Evolutionary conservation across 2,113 vertebrate species (phyloP).

Genomic region (Pelmatolapia mariae): DNA sequence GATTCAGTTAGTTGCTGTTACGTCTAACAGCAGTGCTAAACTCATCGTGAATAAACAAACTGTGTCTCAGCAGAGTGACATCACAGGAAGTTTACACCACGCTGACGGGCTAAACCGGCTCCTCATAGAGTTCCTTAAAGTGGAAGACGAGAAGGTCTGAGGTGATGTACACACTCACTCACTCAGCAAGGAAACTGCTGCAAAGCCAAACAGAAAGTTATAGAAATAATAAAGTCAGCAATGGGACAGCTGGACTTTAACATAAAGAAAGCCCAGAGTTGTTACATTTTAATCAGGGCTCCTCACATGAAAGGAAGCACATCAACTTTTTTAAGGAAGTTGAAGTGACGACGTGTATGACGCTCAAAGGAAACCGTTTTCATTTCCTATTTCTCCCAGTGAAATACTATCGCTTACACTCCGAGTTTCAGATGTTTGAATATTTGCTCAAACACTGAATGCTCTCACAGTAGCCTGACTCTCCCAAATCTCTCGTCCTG

Average conservation of each 20-base stretch:
- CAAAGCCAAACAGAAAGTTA: not conserved
- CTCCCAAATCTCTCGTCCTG: not conserved
- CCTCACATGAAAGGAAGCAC: not conserved
- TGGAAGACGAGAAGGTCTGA: not conserved
- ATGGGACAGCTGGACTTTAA: too few relatives aligned
- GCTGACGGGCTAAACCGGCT: not conserved
- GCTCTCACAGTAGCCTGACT: not conserved
- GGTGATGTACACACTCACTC: not conserved
- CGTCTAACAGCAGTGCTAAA: not conserved
- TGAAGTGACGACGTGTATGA: not conserved
- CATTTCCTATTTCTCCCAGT: not conserved
- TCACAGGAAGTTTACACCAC: not conserved
- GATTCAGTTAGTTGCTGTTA: not conserved
- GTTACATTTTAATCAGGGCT: not conserved
- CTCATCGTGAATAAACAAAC: not conserved
- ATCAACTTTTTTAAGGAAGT: not conserved
- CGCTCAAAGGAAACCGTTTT: accelerated
- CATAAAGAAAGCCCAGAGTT: not conserved
- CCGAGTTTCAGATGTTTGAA: not conserved
- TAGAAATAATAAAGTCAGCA: not conserved
- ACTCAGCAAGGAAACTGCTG: not conserved
- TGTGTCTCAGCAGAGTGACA: not conserved
- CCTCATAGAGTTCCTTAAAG: not conserved
- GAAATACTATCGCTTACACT: not conserved
- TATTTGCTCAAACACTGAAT: not conserved